Evolutionary conservation across 1,140 invertebrate species (phyloP).

Genomic region (Diabrotica virgifera): DNA sequence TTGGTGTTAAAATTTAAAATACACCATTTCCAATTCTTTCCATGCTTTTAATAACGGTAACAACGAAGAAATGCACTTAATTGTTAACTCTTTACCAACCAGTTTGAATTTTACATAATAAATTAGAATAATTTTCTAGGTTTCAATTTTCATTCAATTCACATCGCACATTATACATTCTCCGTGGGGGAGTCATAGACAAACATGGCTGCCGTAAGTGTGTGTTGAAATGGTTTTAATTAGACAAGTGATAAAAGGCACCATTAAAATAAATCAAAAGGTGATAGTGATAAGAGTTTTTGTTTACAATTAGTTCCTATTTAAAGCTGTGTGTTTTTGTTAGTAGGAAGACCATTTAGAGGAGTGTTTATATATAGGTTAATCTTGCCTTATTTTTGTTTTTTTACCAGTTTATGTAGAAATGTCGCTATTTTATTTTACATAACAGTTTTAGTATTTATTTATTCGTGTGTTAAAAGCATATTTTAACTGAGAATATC

Average conservation of each 20-base stretch:
- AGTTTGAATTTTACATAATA: not conserved
- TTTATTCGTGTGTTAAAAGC: not conserved
- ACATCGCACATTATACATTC: slow-evolving; percentile 10
- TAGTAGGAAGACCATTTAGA: slow-evolving; percentile 20
- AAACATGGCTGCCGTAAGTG: slow-evolving; percentile 45
- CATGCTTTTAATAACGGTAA: too few relatives aligned
- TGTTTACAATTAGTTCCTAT: slow-evolving; percentile 20
- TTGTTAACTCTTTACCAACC: too few relatives aligned
- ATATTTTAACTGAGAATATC: not conserved
- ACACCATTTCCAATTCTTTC: too few relatives aligned
- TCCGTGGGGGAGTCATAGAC: slow-evolving; percentile 40
- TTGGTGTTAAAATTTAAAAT: too few relatives aligned
- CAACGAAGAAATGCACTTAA: too few relatives aligned
- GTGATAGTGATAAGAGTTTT: slow-evolving; percentile 25
- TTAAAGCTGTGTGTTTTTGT: not conserved
- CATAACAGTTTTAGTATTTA: not conserved
- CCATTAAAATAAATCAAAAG: slow-evolving; percentile 29
- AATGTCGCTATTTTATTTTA: not conserved
- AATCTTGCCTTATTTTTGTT: slow-evolving; percentile 30
- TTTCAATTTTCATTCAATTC: slow-evolving; percentile 6
- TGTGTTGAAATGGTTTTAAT: slow-evolving; percentile 39
- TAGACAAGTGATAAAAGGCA: slow-evolving; percentile 34
- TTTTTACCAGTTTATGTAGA: not conserved
- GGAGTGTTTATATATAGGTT: slow-evolving; percentile 42
- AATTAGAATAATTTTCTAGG: slow-evolving; percentile 15